Conservation (phyloP, 2,113 vertebrate genomes). For the Miniopterus natalensis region DNA sequence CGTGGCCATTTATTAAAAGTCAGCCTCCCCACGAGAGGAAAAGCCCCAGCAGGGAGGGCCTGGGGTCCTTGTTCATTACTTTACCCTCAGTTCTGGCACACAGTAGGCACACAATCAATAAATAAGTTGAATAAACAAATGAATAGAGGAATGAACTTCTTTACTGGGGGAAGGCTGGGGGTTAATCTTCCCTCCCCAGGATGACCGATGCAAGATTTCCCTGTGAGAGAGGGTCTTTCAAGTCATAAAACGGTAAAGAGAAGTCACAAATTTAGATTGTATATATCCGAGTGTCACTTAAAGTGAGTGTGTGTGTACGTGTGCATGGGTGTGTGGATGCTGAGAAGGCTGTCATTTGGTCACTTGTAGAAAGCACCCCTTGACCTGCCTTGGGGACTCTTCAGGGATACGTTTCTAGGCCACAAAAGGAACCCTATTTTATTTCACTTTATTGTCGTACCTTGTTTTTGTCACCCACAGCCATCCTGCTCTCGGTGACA, state of each 20-base stretch:
- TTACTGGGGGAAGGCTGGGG: neutral
- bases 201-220: neutral
- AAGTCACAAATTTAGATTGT: neutral
- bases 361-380: neutral
- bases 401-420: neutral
- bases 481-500: neutral
- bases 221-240: neutral
- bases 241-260: neutral
- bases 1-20: conserved; percentile 11
- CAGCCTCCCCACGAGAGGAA: neutral
- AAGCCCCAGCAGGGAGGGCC: neutral
- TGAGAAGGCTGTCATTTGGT: neutral
- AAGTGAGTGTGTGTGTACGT: no score
- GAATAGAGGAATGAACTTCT: neutral
- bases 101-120: neutral
- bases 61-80: neutral
- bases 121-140: neutral
- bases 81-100: neutral
- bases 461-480: neutral
- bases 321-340: neutral
- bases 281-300: neutral
- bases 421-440: neutral
- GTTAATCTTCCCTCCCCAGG: neutral
- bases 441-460: neutral
- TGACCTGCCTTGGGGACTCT: neutral